Conservation (phyloP, 2,888 invertebrate species). For the Halocaridina rubra region DNA sequence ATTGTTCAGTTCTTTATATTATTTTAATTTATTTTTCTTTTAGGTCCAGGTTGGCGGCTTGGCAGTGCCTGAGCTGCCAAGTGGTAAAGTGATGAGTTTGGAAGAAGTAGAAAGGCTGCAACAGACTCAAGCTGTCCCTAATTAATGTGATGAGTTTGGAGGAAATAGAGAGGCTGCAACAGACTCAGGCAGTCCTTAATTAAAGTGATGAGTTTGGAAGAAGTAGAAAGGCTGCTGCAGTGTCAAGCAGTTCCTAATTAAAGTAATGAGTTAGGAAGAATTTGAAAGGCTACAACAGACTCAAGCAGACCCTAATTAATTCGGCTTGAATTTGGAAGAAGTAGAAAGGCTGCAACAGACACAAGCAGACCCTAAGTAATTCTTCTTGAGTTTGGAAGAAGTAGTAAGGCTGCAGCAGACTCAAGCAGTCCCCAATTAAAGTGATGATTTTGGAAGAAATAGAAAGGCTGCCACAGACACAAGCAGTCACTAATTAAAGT, state of each 20-base stretch:
- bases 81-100: constrained; percentile 33
- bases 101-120: constrained; percentile 60
- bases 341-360: constrained; percentile 58
- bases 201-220: constrained; percentile 48
- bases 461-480: constrained; percentile 55
- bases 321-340: constrained; percentile 57
- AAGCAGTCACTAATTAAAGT: constrained; percentile 38
- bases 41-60: constrained; percentile 59
- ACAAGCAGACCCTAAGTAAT: constrained; percentile 43
- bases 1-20: no score
- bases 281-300: constrained; percentile 59
- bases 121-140: constrained; percentile 51
- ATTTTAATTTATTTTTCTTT: no score
- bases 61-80: constrained; percentile 54
- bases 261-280: constrained; percentile 48
- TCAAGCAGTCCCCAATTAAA: constrained; percentile 41
- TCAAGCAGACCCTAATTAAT: constrained; percentile 49
- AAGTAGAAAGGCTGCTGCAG: constrained; percentile 58
- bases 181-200: constrained; percentile 50
- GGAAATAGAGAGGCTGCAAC: constrained; percentile 58
- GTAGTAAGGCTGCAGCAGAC: constrained; percentile 57
- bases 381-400: constrained; percentile 47
- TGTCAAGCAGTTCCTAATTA: constrained; percentile 47
- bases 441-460: constrained; percentile 48
- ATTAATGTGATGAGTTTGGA: constrained; percentile 44